A percentile compares a stretch with the other conserved stretches of the same genome.
phyloP scores from a whole-genome alignment of 2,113 vertebrate genomes.

The Pavo muticus region DNA sequence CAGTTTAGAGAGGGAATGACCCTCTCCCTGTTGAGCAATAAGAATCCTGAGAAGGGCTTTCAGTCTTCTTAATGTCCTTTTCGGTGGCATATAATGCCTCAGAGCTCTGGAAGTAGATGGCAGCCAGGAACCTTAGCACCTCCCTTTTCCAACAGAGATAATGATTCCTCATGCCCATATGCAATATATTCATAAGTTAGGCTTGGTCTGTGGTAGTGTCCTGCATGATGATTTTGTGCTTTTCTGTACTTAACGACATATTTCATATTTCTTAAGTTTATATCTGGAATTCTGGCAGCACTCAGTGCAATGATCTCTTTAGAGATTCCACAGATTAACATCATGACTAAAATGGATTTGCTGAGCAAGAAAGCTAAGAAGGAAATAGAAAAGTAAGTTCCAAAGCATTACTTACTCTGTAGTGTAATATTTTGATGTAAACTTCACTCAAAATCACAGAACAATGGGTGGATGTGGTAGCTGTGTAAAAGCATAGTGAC shows the following conservation, averaged over 20 bases:
- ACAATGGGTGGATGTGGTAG: not conserved
- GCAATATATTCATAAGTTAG: not conserved
- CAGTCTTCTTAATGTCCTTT: not conserved
- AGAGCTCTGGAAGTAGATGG: not conserved
- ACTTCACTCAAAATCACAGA: not conserved
- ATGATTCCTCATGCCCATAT: rapidly evolving
- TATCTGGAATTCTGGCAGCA: constrained; percentile 96
- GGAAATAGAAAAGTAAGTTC: constrained; percentile 95
- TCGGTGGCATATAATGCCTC: not conserved
- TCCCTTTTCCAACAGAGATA: not conserved
- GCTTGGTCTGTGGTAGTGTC: not conserved
- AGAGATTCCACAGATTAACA: constrained; percentile 95
- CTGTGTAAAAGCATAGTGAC: not conserved
- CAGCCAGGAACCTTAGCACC: not conserved
- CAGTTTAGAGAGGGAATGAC: not conserved
- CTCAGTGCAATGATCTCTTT: constrained; percentile 94
- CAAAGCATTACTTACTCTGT: not conserved
- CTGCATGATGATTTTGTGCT: not conserved
- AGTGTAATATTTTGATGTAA: not conserved
- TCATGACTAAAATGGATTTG: constrained; percentile 99
- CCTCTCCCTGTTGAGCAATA: not conserved
- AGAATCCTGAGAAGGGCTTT: not conserved
- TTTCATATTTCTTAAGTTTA: constrained; percentile 82
- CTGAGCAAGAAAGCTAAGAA: constrained; percentile 94
- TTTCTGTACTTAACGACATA: not conserved